A percentile compares a stretch with the other conserved stretches of the same genome.
Conservation (phyloP, 2,113 vertebrate genomes). For the Fulica atra region DNA sequence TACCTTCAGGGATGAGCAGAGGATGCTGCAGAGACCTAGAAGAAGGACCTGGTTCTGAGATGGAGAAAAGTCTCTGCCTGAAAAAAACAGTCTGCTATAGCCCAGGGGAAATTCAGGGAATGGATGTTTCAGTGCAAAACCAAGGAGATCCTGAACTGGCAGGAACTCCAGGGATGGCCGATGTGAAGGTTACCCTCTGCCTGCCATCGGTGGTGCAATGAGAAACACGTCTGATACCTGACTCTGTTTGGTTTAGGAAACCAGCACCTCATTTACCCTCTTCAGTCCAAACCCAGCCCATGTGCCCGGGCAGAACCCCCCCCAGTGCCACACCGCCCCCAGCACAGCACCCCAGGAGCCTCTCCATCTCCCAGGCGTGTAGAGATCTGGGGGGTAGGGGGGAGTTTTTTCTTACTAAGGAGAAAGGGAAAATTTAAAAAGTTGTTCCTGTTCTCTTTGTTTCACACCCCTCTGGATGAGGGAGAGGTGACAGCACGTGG, state of each 20-base stretch:
- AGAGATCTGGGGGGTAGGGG: not conserved
- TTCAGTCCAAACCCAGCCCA: not conserved
- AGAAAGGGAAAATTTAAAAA: not conserved
- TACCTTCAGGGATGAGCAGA: not conserved
- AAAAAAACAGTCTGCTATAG: not conserved
- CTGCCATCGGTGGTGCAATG: not conserved
- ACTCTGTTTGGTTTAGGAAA: not conserved
- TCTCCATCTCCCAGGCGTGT: not conserved
- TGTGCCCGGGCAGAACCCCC: not conserved
- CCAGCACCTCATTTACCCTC: not conserved
- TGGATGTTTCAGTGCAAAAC: not conserved
- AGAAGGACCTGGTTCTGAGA: not conserved
- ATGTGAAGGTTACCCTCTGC: not conserved
- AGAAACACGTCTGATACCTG: not conserved
- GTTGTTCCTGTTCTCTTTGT: not conserved
- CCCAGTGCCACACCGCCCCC: rapidly evolving
- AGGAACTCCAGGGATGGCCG: not conserved
- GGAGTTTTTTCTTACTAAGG: not conserved
- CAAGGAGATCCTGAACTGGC: not conserved
- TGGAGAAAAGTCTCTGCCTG: not conserved
- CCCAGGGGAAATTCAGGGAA: not conserved
- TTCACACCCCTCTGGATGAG: not conserved
- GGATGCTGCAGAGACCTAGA: not conserved
- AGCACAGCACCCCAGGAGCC: not conserved
- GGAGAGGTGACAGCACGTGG: rapidly evolving